Percentiles rank a stretch among this genome's conserved stretches.
These are phyloP conservation scores for Meiosimyza decipiens DNA, from an alignment of 2,888 invertebrate genomes.

Conservation along the genomic window DNA sequence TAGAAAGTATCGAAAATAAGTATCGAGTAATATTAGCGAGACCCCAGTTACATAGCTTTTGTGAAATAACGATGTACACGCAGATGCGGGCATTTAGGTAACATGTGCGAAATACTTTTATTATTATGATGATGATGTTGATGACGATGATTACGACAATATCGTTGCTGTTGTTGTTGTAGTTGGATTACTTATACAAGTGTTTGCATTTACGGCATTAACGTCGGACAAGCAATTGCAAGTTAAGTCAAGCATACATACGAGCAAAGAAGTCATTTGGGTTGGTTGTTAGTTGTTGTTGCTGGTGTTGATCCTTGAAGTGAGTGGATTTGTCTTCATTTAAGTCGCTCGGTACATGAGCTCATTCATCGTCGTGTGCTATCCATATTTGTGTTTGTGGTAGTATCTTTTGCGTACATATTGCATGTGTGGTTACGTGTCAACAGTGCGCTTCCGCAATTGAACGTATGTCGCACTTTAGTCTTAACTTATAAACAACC, in stretches of 20 bases:
- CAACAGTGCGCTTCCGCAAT: conserved; percentile 31
- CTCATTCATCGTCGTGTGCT: no score
- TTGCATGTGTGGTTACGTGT: conserved; percentile 23
- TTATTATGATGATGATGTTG: conserved; percentile 26
- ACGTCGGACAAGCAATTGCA: conserved; percentile 17
- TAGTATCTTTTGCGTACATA: background rate
- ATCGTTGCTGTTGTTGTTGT: conserved; percentile 11
- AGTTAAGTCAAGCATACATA: background rate
- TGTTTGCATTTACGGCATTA: conserved; percentile 30
- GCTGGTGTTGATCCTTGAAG: conserved; percentile 24
- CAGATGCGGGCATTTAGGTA: background rate
- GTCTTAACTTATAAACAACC: background rate
- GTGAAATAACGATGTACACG: no score
- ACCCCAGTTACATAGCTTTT: no score
- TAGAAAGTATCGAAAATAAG: no score
- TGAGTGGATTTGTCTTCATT: conserved; percentile 26
- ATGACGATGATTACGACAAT: background rate
- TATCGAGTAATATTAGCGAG: no score
- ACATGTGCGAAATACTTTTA: conserved; percentile 27
- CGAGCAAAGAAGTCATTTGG: conserved; percentile 22
- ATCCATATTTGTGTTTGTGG: background rate
- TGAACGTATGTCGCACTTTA: conserved; percentile 20
- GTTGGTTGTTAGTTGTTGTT: background rate
- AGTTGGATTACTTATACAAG: background rate
- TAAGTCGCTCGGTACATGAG: background rate